Percentiles rank a stretch among this genome's conserved stretches.
These are phyloP conservation scores for Nomada lathburiana DNA, from an alignment of 2,888 invertebrate species.

Conservation along the genomic window DNA sequence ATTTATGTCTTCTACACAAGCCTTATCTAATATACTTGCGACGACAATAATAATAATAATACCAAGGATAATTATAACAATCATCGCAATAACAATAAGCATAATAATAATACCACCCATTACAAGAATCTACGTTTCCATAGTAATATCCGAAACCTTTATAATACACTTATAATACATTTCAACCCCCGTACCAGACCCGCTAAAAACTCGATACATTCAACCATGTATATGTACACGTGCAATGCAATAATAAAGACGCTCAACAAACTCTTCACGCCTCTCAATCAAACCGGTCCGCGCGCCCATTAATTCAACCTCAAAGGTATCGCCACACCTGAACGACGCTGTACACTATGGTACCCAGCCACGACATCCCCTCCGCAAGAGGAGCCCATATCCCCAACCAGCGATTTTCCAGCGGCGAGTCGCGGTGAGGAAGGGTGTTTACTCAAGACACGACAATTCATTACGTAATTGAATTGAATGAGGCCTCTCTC, in stretches of 20 bases:
- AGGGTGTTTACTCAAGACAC: slow-evolving; percentile 84
- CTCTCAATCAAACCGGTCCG: background rate
- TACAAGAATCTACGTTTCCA: no score
- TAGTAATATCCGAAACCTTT: no score
- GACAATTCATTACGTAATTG: slow-evolving; percentile 85
- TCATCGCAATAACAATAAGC: no score
- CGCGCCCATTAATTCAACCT: background rate
- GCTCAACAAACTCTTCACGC: no score
- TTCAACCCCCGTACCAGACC: no score
- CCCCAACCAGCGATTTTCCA: slow-evolving; percentile 68
- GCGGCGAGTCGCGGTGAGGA: slow-evolving; percentile 79
- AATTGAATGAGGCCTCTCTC: slow-evolving; percentile 82
- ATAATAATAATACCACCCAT: no score
- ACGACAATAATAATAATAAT: no score
- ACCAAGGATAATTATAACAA: no score
- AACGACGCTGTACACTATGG: slow-evolving; percentile 39
- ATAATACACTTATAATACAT: no score
- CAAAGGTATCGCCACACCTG: slow-evolving; percentile 23
- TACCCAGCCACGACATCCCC: slow-evolving; percentile 31
- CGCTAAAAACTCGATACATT: no score
- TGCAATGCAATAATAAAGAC: background rate
- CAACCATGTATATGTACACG: background rate
- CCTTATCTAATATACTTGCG: no score
- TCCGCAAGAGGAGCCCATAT: slow-evolving; percentile 23
- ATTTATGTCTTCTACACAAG: no score